Evolutionary conservation across 2,888 invertebrate genomes (phyloP).

Genomic region (Slavum lentiscoides): DNA sequence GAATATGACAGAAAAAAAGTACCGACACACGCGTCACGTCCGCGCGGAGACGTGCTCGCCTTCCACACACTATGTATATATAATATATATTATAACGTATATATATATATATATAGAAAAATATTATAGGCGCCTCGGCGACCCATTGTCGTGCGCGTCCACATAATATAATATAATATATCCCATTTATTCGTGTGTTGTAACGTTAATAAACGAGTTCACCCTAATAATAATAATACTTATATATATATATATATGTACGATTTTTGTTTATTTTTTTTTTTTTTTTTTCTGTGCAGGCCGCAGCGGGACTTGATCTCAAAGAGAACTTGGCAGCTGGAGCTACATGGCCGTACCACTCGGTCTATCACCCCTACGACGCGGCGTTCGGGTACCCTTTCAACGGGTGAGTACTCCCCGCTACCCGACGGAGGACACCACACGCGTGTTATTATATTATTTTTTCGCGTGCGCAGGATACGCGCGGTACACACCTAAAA

Average conservation of each 20-base stretch:
- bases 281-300: slow-evolving; percentile 64
- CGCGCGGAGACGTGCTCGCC: too few species aligned
- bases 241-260: background rate
- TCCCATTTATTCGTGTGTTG: too few species aligned
- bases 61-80: too few species aligned
- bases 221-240: background rate
- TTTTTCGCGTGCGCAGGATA: background rate
- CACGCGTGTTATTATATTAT: background rate
- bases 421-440: too few species aligned
- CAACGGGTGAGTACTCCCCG: slow-evolving; percentile 77
- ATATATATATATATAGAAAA: too few species aligned
- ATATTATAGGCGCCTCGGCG: too few species aligned
- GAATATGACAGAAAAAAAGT: too few species aligned
- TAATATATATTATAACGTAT: too few species aligned
- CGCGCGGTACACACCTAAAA: too few species aligned
- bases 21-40: too few species aligned
- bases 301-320: slow-evolving; percentile 80
- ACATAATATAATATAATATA: too few species aligned
- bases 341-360: slow-evolving; percentile 86
- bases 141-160: too few species aligned
- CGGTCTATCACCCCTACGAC: slow-evolving; percentile 92
- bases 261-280: slow-evolving; percentile 3
- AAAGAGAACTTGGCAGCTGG: slow-evolving; percentile 85
- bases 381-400: slow-evolving; percentile 92
- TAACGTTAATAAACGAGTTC: slow-evolving; percentile 46